phyloP scores from a whole-genome alignment of 2,888 invertebrate genomes.

The Bombylius discolor region DNA sequence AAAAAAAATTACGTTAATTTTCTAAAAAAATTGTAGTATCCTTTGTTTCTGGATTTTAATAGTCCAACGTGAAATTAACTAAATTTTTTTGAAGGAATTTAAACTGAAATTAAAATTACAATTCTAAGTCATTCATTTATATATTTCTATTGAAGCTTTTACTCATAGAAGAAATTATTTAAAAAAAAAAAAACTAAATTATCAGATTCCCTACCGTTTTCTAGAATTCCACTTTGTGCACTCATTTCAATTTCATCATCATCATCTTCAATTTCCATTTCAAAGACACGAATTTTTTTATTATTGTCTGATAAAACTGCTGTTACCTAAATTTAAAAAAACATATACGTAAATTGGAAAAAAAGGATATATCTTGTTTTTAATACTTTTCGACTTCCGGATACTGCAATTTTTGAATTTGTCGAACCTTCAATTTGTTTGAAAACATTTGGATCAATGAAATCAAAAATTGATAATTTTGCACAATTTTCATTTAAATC shows the following conservation, averaged over 20 bases:
- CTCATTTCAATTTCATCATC: slow-evolving; percentile 62
- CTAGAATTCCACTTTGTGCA: slow-evolving; percentile 27
- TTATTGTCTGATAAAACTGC: slow-evolving; percentile 68
- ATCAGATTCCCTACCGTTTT: slow-evolving; percentile 29
- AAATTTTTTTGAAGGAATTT: no score
- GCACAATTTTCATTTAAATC: slow-evolving; percentile 21
- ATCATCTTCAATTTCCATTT: slow-evolving; percentile 87
- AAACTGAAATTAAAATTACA: no score
- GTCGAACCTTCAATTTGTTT: slow-evolving; percentile 54
- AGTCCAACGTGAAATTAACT: no score
- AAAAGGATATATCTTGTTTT: no score
- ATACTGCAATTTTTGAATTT: slow-evolving; percentile 63
- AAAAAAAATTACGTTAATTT: no score
- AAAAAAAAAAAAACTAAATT: no score
- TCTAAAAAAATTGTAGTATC: no score
- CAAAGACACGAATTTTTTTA: slow-evolving; percentile 71
- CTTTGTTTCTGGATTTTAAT: no score
- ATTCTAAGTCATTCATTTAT: no score
- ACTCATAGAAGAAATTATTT: no score
- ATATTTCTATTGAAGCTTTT: no score
- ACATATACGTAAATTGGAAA: neutral
- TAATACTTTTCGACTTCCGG: slow-evolving; percentile 49
- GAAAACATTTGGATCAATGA: slow-evolving; percentile 41
- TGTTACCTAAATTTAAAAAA: slow-evolving; percentile 43
- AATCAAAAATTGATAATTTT: slow-evolving; percentile 40